phyloP scores from a whole-genome alignment of 2,797 vertebrate genomes.

The Sphenodon punctatus region DNA sequence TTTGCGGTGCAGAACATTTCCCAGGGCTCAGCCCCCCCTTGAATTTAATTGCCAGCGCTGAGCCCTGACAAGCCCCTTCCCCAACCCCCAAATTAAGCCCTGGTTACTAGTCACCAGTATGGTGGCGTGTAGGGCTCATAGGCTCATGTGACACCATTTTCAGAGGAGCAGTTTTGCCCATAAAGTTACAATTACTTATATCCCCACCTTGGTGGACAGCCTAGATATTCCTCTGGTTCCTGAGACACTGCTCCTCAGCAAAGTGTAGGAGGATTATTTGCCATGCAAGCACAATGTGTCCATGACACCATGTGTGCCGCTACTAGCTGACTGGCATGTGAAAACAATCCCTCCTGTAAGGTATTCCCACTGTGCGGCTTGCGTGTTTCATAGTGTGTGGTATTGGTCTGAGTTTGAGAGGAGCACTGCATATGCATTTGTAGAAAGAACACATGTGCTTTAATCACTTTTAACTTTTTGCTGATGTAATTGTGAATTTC shows the following conservation, averaged over 20 bases:
- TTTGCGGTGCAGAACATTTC: too few species aligned
- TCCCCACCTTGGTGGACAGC: background rate
- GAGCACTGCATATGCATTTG: background rate
- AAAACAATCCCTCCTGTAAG: background rate
- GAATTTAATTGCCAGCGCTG: too few species aligned
- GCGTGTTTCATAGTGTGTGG: background rate
- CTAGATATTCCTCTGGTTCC: background rate
- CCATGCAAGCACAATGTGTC: background rate
- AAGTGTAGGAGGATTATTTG: background rate
- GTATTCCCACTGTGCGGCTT: background rate
- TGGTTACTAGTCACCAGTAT: background rate
- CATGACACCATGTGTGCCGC: background rate
- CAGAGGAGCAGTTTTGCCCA: background rate
- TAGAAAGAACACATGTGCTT: background rate
- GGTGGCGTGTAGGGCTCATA: background rate
- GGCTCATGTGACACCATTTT: background rate
- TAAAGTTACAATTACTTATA: background rate
- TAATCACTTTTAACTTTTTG: slow-evolving; percentile 10
- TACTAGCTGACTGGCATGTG: background rate
- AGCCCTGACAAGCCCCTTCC: too few species aligned
- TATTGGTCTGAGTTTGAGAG: background rate
- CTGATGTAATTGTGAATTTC: slow-evolving; percentile 46
- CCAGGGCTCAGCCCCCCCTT: too few species aligned
- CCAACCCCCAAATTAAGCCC: too few species aligned
- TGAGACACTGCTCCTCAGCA: background rate